phyloP scores from a whole-genome alignment of 2,888 invertebrate species.

The Lasioglossum marginatum region DNA sequence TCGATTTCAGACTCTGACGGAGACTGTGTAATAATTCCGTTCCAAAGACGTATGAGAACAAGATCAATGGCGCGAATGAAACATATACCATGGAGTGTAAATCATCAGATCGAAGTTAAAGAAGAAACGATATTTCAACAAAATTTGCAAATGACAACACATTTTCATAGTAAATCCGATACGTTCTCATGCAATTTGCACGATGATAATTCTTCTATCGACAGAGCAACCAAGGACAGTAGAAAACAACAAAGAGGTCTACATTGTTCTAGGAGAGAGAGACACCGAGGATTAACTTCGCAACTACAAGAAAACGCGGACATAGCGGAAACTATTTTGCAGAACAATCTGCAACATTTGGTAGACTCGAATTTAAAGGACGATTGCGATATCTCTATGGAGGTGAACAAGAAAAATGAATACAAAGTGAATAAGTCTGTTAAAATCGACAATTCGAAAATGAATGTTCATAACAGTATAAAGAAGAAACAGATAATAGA shows the following conservation, averaged over 20 bases:
- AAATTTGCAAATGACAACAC: neutral
- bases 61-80: neutral
- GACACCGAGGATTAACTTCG: neutral
- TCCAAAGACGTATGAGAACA: neutral
- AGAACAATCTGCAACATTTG: neutral
- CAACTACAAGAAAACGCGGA: neutral
- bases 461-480: neutral
- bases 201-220: neutral
- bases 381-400: neutral
- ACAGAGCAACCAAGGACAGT: neutral
- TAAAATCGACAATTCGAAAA: neutral
- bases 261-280: neutral
- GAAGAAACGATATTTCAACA: neutral
- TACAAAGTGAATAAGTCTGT: slow-evolving; percentile 16
- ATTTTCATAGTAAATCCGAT: neutral
- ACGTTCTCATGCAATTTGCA: neutral
- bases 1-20: neutral
- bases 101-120: neutral
- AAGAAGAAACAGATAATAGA: neutral
- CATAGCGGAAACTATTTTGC: neutral
- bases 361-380: neutral
- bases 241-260: neutral
- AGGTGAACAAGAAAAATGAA: neutral
- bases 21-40: neutral
- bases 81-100: neutral